phyloP scores from a whole-genome alignment of 2,113 vertebrate genomes.

The Antigone vipio region DNA sequence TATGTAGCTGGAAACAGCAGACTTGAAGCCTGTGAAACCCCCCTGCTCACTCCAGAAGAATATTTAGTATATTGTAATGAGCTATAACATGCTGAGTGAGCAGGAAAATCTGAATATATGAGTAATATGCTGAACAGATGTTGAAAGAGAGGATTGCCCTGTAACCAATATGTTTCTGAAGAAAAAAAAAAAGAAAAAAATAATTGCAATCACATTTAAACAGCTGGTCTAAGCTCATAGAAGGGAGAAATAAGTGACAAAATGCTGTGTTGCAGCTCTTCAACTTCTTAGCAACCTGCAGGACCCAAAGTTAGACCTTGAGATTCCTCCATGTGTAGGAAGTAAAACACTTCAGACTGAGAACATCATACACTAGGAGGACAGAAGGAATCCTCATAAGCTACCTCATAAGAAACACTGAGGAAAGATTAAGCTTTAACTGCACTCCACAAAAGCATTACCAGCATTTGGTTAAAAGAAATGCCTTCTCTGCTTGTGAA shows the following conservation, averaged over 20 bases:
- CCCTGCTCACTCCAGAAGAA: neutral
- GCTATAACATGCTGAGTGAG: conserved; percentile 14
- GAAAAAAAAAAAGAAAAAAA: neutral
- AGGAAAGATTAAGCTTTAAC: neutral
- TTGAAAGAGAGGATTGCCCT: neutral
- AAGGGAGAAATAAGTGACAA: neutral
- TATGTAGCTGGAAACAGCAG: neutral
- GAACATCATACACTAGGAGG: neutral
- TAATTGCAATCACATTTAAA: neutral
- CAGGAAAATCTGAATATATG: conserved; percentile 13
- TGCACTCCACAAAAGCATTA: neutral
- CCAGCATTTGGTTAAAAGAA: neutral
- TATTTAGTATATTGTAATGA: neutral
- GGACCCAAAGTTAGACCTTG: neutral
- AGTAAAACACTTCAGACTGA: neutral
- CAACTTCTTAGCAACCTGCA: neutral
- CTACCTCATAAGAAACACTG: neutral
- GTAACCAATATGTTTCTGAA: neutral
- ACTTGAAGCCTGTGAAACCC: neutral
- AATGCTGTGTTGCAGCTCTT: neutral
- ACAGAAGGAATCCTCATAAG: neutral
- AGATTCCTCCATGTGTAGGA: neutral
- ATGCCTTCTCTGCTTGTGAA: neutral
- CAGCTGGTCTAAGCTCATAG: neutral
- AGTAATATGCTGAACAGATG: conserved; percentile 17